Percentiles rank a stretch among this genome's conserved stretches.
These are phyloP conservation scores for Zoanthus gigantus DNA, from an alignment of 92 coral and sea anemone species.

Conservation along the genomic window DNA sequence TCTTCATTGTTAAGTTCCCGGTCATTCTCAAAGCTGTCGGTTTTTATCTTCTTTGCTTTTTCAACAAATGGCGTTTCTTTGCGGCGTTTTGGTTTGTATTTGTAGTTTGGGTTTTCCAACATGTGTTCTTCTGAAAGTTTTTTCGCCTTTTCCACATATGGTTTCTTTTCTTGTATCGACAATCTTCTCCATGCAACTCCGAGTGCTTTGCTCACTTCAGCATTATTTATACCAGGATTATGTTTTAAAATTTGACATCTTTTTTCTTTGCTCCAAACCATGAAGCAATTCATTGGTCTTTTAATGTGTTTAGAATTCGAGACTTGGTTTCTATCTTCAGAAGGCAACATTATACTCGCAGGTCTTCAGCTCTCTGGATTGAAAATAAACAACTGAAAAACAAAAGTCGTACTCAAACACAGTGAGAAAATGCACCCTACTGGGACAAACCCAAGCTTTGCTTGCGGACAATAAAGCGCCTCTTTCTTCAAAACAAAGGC, in stretches of 20 bases:
- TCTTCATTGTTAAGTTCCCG: neutral
- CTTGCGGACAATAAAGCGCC: conserved; percentile 23
- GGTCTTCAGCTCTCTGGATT: neutral
- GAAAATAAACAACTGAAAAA: neutral
- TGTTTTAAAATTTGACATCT: conserved; percentile 82
- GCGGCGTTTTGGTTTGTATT: conserved; percentile 78
- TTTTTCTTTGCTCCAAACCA: conserved; percentile 93
- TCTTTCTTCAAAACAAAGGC: conserved; percentile 52
- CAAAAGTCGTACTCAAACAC: conserved; percentile 5
- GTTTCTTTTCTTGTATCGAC: conserved; percentile 75
- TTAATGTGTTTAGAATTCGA: conserved; percentile 64
- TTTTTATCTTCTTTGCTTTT: conserved; percentile 5
- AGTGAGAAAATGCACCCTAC: conserved; percentile 27
- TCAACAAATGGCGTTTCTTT: conserved; percentile 24
- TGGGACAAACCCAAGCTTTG: conserved; percentile 25
- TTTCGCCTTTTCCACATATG: conserved; percentile 83
- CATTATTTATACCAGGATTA: conserved; percentile 88
- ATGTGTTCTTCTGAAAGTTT: conserved; percentile 73
- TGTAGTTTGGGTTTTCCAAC: conserved; percentile 79
- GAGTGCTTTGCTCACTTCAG: conserved; percentile 83
- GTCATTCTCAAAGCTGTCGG: neutral
- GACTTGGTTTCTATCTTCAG: neutral
- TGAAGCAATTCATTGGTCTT: conserved; percentile 92
- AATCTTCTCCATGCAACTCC: conserved; percentile 87
- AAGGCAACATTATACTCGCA: conserved; percentile 18